Evolutionary conservation across 2,113 vertebrate species (phyloP).

Genomic region (Gopherus evgoodei): DNA sequence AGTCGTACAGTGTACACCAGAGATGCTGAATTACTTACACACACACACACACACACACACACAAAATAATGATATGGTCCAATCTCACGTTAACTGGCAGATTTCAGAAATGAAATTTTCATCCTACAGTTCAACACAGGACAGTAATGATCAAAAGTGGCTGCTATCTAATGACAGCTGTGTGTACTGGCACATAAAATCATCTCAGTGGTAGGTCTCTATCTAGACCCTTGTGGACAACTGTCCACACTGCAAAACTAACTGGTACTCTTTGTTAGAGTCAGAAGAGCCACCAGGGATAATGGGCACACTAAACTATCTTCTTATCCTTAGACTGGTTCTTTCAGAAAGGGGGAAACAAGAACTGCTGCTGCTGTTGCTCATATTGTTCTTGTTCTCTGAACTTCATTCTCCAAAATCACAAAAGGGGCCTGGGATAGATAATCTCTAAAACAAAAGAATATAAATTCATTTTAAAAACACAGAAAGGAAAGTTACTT

Average conservation of each 20-base stretch:
- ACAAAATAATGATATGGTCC: background rate
- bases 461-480: background rate
- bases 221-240: background rate
- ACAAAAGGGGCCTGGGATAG: no score
- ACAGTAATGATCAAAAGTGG: background rate
- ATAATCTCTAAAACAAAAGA: background rate
- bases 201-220: background rate
- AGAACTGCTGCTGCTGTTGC: background rate
- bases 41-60: no score
- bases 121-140: background rate
- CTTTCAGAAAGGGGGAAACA: background rate
- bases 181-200: background rate
- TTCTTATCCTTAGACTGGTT: background rate
- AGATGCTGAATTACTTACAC: background rate
- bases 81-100: background rate
- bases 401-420: background rate
- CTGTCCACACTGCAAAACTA: background rate
- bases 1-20: background rate
- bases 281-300: background rate
- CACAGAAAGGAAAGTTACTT: background rate
- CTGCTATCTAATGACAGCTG: background rate
- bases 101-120: background rate
- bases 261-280: background rate
- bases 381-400: background rate
- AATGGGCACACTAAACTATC: background rate